Evolutionary conservation across 2,888 invertebrate species (phyloP).

Genomic region (Blastobasis lacticolella): DNA sequence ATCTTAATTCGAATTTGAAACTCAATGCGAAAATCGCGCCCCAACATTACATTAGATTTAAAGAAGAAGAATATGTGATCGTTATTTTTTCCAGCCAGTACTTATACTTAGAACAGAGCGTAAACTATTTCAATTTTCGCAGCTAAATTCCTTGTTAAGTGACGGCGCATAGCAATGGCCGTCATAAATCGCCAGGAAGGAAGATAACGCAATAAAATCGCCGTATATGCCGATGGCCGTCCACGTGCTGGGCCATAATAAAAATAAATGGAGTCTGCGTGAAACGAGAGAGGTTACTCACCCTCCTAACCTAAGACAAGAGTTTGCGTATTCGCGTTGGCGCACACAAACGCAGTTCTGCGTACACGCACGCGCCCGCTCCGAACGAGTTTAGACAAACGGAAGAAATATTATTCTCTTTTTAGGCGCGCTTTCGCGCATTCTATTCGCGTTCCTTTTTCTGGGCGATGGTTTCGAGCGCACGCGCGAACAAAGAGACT

Average conservation of each 20-base stretch:
- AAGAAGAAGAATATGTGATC: no score
- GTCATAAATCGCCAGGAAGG: slow-evolving; percentile 35
- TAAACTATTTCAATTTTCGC: no score
- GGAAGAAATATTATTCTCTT: slow-evolving; percentile 72
- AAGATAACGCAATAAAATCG: slow-evolving; percentile 59
- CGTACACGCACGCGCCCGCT: slow-evolving; percentile 49
- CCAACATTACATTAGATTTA: no score
- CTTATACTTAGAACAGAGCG: no score
- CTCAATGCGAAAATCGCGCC: no score
- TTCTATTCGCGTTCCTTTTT: slow-evolving; percentile 28
- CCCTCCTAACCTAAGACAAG: slow-evolving; percentile 75
- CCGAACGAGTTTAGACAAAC: slow-evolving; percentile 71
- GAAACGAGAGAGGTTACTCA: slow-evolving; percentile 67
- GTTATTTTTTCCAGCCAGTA: no score
- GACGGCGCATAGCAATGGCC: neutral
- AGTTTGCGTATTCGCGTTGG: slow-evolving; percentile 53
- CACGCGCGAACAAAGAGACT: no score
- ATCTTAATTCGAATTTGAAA: no score
- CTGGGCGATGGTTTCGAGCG: neutral
- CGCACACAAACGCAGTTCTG: slow-evolving; percentile 33
- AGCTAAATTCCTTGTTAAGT: no score
- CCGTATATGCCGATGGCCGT: slow-evolving; percentile 37
- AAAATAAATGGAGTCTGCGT: slow-evolving; percentile 70
- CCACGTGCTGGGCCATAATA: slow-evolving; percentile 68
- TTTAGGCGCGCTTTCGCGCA: slow-evolving; percentile 56